phyloP scores from a whole-genome alignment of 2,113 vertebrate genomes.

The Ameiurus melas region DNA sequence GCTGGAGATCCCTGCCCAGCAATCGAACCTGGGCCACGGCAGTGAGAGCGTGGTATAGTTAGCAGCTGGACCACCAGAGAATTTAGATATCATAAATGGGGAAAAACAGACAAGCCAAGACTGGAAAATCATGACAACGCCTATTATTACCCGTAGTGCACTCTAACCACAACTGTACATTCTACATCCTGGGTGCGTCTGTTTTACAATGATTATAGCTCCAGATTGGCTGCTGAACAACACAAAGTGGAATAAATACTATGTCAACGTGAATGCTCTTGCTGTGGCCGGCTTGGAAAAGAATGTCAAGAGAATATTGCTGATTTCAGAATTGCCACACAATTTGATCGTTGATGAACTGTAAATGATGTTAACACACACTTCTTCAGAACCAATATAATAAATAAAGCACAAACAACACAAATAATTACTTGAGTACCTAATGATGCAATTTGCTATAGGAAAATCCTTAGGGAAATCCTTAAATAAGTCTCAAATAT shows the following conservation, averaged over 20 bases:
- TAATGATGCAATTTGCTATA: background rate
- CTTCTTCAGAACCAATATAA: background rate
- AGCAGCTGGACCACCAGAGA: too few relatives aligned
- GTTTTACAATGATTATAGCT: background rate
- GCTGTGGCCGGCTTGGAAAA: background rate
- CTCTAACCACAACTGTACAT: constrained; percentile 14
- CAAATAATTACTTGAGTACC: background rate
- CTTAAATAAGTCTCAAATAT: background rate
- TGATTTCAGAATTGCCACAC: background rate
- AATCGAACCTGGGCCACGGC: too few relatives aligned
- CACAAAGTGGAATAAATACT: background rate
- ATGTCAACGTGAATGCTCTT: background rate
- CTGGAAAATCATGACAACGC: constrained; percentile 40
- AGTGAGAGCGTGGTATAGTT: too few relatives aligned
- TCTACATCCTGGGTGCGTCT: constrained; percentile 46
- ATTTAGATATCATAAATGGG: background rate
- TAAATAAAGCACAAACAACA: constrained; percentile 8
- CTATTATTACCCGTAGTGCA: constrained; percentile 38
- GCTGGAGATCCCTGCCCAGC: too few relatives aligned
- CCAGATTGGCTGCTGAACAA: background rate
- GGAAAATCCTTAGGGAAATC: background rate
- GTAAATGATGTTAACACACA: background rate
- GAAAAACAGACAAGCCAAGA: constrained; percentile 6
- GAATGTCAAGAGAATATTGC: background rate
- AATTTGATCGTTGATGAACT: background rate